Conservation (phyloP, 2,113 vertebrate species). For the Apeltes quadracus region DNA sequence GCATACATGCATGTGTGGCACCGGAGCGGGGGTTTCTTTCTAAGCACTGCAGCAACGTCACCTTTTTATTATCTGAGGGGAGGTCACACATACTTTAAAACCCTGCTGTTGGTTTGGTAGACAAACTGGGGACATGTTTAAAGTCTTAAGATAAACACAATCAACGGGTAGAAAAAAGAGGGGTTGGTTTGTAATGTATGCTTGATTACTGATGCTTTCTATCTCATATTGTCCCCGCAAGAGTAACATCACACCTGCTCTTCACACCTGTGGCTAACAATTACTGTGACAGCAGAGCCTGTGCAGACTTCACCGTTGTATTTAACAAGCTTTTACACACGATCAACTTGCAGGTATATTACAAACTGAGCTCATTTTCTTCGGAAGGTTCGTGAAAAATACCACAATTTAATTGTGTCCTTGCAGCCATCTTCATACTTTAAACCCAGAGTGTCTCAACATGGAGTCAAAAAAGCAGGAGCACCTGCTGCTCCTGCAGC, state of each 20-base stretch:
- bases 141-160: neutral
- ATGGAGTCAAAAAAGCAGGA: slow-evolving; percentile 36
- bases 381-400: neutral
- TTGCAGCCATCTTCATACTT: slow-evolving; percentile 16
- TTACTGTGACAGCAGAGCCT: slow-evolving; percentile 4
- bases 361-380: neutral
- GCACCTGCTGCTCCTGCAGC: slow-evolving; percentile 50
- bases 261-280: slow-evolving; percentile 39
- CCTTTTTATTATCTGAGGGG: too few species aligned
- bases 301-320: neutral
- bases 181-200: neutral
- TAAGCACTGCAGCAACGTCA: too few species aligned
- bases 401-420: neutral
- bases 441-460: slow-evolving; percentile 16
- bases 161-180: neutral
- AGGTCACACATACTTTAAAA: too few species aligned
- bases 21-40: too few species aligned
- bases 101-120: neutral
- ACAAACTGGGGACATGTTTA: too few species aligned
- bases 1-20: too few species aligned
- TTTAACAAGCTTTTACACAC: neutral
- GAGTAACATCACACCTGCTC: slow-evolving; percentile 23
- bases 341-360: neutral
- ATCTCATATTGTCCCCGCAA: slow-evolving; percentile 5
- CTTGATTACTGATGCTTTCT: slow-evolving; percentile 1